Evolutionary conservation across 2,797 vertebrate species (phyloP), one percentile per base, ranked within the genome.

Genomic region (Orientallactaga sibirica): DNA sequence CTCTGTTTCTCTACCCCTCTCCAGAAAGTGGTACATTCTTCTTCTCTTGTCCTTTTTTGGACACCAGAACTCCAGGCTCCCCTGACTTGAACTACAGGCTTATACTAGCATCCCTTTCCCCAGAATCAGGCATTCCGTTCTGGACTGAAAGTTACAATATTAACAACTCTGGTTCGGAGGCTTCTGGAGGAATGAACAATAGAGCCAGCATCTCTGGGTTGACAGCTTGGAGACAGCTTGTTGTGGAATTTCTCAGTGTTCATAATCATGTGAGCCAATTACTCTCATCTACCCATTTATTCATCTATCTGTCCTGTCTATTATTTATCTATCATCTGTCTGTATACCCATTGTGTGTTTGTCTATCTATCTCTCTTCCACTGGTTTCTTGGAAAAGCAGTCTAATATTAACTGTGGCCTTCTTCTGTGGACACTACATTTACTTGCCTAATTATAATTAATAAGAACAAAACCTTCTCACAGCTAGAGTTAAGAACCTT

Each of bases 361-460:
- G 20, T 24, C 84, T 64, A 43, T 86, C 27, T 5, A 41, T 64
- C 62, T 7, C 7, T 89, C 16, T 16, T 4, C 24, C 25, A 33
- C 2, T 16, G 12, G 71, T 41, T 33, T 92, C 37, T 90, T 37
- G 33, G 12, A 18, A 77, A 64, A 29, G 43, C 20, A 43, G 37
- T 62, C 52, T 82, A 81, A 73, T 33, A 62, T n/a, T 68, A 74
- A 74, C 58, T n/a, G 52, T 33, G 48, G 27, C 71, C 55, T 70
- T 89, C 92, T 92, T 37, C 87, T 78, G 66, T 87, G 75, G 27
- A 25, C 24, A 43, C 20, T 18, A 15, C 24, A 73, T 71, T 76
- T 83, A 73, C 33, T 58, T 29, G 19, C 58, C 85, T 73, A 61
- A 83, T 86, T 33, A 93, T 24, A 15, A n/a, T 73, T 77, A 91